Base-by-base conservation (phyloP, 2,113 vertebrate genomes). In the Corydoras sp. region DNA sequence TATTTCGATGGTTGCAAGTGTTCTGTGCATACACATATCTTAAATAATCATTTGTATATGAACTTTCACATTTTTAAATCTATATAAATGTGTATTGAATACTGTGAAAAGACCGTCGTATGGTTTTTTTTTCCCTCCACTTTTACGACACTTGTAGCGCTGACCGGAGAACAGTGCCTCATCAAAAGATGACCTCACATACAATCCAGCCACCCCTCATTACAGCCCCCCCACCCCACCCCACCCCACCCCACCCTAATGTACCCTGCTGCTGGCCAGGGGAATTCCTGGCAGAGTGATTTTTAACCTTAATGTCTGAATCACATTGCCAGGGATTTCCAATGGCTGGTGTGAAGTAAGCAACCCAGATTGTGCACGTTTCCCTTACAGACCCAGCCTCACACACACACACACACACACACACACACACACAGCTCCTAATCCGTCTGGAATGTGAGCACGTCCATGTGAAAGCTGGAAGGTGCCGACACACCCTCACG, bases 281-380 rank as follows among this genome's bases (percentile, higher is more conserved):
- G 94, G 94, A 90, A 92, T 94, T 94, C 94, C 94, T 93, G 94
- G 92, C 87, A 92, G 92, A 92, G 94, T 92, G 94, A 95, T 95
- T 95, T 88, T 95, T 91, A 77, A 87, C 80, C 86, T 75, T 85
- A 84, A 78, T 84, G 84, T 86, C 87, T 91, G 91, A 95, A 96
- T 96, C 94, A 96, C 94, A 96, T 96, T 96, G 94, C 93, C 93
- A 95, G 93, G 94, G 94, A 93, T 95, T 95, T 94, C 94, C 94
- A 95, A 93, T 93, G 83, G 91, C 87, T 89, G 83, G 88, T 87
- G 86, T 73, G 92, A 89, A 81, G 69, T 82, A 81, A 78, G 58
- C 84, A 8, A 60, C 77, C 58, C 24, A 30, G 68, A 73, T 56
- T 15, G 62, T 35, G 13, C 51, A 72, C 10, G 10, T 43, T 68